Evolutionary conservation across 2,797 vertebrate species (phyloP), one percentile per base, ranked within the genome.

Genomic region (Falco naumanni): DNA sequence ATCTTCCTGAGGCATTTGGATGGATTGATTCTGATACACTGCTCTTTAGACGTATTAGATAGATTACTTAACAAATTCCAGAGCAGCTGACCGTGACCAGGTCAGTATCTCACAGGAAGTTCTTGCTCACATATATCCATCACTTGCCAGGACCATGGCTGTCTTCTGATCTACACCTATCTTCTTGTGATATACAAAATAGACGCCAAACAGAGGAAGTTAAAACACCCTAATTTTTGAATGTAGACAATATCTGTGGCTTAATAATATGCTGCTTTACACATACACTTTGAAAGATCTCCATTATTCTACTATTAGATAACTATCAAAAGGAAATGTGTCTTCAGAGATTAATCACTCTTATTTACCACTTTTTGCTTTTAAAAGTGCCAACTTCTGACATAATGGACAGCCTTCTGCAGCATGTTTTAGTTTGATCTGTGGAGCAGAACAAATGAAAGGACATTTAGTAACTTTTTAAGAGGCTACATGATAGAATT

Each of bases 61-160:
- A 93, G 93, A 95, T 93, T 83, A 89, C 68, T 92, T 87, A 89
- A 97, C 85, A 95, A 93, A 96, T 93, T 95, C 95, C 91, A 25
- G 24, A 87, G 94, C 64, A 94, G 90, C 81, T 95, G 88, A 84
- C 75, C 3, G 1, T 85, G 90, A 94, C 78, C 66, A 19, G 17
- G 75, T 95, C 93, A 91, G 71, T 93, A 95, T 92, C 81, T 93
- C 84, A 94, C 90, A 95, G 71, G 90, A 96, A 95, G 89, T 92
- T 95, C 87, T 95, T 77, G 86, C 71, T 92, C 86, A 74, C 64
- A 85, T 57, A 71, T 48, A 89, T 60, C 65, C 84, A 89, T 81
- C 90, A n/a, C 69, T 87, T 63, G 71, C 75, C 41, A 80, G 37
- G 34, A 89, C 12, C 17, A 17, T 6, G 14, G 68, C 80, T 80